phyloP scores from a whole-genome alignment of 2,797 vertebrate species.

The Channallabes apus region DNA sequence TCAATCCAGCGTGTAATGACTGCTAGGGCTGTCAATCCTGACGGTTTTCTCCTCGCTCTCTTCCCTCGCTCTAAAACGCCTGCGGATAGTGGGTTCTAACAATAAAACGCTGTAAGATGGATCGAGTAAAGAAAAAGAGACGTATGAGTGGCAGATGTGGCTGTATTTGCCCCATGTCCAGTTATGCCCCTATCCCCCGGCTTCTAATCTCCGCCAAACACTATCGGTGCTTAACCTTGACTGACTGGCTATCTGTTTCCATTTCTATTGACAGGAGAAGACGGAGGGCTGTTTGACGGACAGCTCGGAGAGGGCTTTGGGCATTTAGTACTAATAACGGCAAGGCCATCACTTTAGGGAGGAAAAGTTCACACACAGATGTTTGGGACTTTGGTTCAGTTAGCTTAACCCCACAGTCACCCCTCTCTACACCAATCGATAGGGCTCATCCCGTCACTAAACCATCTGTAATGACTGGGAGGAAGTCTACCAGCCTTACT shows the following conservation, averaged over 20 bases:
- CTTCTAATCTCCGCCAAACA: conserved; percentile 42
- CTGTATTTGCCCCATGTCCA: conserved; percentile 43
- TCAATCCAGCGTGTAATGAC: conserved; percentile 99
- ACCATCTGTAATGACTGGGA: conserved; percentile 46
- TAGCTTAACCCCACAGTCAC: conserved; percentile 61
- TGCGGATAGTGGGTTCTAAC: conserved; percentile 39
- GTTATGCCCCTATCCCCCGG: conserved; percentile 41
- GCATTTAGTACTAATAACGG: conserved; percentile 70
- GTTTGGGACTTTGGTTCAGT: conserved; percentile 46
- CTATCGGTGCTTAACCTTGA: conserved; percentile 20
- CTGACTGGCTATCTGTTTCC: conserved; percentile 23
- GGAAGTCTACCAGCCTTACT: background rate
- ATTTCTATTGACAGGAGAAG: conserved; percentile 22
- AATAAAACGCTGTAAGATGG: background rate
- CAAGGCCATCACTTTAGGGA: conserved; percentile 44
- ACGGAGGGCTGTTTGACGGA: conserved; percentile 60
- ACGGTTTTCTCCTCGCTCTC: conserved; percentile 79
- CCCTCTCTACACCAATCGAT: conserved; percentile 62
- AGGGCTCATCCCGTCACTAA: conserved; percentile 59
- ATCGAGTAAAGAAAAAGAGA: conserved; percentile 12
- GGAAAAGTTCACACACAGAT: conserved; percentile 49
- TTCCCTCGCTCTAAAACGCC: conserved; percentile 34
- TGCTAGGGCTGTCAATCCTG: conserved; percentile 99
- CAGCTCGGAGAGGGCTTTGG: conserved; percentile 74
- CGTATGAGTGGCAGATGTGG: conserved; percentile 50